These are phyloP conservation scores for Orchesella cincta DNA, from an alignment of 1,140 invertebrate genomes.

Conservation along the genomic window DNA sequence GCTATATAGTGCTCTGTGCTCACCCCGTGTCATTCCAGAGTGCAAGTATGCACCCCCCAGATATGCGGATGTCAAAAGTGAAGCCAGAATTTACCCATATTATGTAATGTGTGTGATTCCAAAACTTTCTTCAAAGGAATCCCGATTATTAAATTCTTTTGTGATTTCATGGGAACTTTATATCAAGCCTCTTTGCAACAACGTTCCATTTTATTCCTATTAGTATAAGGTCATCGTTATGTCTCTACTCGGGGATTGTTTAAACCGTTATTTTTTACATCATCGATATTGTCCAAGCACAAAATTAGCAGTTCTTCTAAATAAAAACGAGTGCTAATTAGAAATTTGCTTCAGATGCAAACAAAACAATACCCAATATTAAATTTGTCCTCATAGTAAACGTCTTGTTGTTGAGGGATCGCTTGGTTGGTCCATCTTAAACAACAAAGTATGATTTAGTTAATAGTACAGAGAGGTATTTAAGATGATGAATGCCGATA, in stretches of 20 bases:
- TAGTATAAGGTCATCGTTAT: neutral
- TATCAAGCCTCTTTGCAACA: neutral
- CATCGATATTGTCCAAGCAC: neutral
- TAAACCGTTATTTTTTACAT: neutral
- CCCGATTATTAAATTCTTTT: neutral
- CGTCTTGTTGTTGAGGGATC: too few species aligned
- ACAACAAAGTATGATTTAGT: neutral
- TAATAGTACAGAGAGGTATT: neutral
- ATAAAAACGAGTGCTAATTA: neutral
- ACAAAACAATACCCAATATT: too few species aligned
- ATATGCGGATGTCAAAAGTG: conserved; percentile 4
- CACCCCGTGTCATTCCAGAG: neutral
- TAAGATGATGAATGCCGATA: neutral
- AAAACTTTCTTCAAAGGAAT: conserved; percentile 2
- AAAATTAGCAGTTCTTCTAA: neutral
- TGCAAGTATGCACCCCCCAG: neutral
- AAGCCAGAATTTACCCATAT: neutral
- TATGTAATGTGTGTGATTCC: neutral
- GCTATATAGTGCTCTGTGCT: neutral
- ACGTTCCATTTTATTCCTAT: neutral
- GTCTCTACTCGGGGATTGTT: neutral
- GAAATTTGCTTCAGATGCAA: too few species aligned
- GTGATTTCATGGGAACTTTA: conserved; percentile 6
- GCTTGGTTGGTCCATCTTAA: neutral
- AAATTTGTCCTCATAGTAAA: too few species aligned